Evolutionary conservation across 2,888 invertebrate species (phyloP), one percentile per base, ranked within the genome.

Genomic region (Drepana falcataria): DNA sequence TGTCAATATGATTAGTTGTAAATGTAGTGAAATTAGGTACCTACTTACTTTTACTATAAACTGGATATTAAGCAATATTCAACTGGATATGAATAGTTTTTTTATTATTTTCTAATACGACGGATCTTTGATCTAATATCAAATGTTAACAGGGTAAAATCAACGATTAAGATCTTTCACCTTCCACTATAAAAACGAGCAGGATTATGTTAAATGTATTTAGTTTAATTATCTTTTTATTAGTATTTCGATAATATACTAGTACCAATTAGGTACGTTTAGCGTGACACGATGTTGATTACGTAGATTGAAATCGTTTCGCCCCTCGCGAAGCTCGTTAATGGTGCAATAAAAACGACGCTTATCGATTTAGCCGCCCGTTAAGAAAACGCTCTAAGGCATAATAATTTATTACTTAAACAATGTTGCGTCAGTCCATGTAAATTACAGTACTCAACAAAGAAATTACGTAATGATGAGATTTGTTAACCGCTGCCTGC

Each of bases 321-420:
- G 77, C 81, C 83, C 81, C 86, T 81, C 81, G 81, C 75, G 76
- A 69, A 68, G 82, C 78, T 77, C 79, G 83, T 87, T 88, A 90
- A 89, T 89, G 86, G 84, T 85, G 88, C 83, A 84, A 89, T 90
- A 89, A 90, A 87, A 87, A 85, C 81, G 82, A 79, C 82, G 81
- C 85, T 86, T 87, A 88, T 88, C 87, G 87, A 87, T 84, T 85
- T 81, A 85, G 80, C 81, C 79, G 77, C 77, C 83, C 79, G 83
- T 83, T 84, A 84, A 87, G 83, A 84, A 21, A 21, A 79, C 79
- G 81, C 82, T 85, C 71, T 71, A 81, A 85, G 85, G 80, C 80
- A 82, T 81, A 79, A 84, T 84, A 83, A 87, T 85, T 87, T 86
- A 85, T 85, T 85, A 79, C 81, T 75, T 80, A 86, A 87, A 88